These are phyloP conservation scores for Lepus oiostolus DNA, from an alignment of 2,797 vertebrate genomes.

Conservation along the genomic window DNA sequence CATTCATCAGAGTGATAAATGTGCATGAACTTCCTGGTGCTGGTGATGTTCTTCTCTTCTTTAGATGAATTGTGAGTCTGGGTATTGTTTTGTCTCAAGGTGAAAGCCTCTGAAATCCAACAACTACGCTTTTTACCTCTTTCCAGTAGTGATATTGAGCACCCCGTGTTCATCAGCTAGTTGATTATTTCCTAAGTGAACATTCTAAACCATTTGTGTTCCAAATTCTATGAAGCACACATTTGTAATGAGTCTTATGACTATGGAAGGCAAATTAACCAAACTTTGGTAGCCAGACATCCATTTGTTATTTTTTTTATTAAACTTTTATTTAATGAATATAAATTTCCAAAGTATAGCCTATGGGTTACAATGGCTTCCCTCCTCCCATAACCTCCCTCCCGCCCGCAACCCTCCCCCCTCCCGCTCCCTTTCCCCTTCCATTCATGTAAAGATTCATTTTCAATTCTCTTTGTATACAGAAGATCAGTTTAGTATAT, in stretches of 20 bases:
- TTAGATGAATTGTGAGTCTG: not conserved
- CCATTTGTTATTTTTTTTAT: not conserved
- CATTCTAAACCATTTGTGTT: not conserved
- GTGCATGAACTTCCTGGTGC: not conserved
- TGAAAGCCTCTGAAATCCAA: not conserved
- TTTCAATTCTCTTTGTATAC: no score
- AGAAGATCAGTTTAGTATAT: no score
- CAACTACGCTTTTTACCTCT: not conserved
- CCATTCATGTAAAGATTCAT: no score
- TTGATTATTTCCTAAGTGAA: not conserved
- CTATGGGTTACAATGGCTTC: no score
- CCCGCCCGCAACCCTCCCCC: no score
- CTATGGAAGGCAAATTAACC: not conserved
- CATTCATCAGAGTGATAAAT: not conserved
- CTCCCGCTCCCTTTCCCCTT: no score
- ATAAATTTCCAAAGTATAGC: no score
- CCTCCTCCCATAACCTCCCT: no score
- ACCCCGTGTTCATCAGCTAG: not conserved
- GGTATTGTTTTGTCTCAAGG: not conserved
- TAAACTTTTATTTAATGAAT: no score
- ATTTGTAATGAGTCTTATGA: not conserved
- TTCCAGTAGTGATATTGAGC: not conserved
- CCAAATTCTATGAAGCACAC: not conserved
- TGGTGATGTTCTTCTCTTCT: not conserved
- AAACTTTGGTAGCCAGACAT: not conserved